These are phyloP conservation scores for Cotesia congregata DNA, from an alignment of 2,888 invertebrate genomes.

Conservation along the genomic window DNA sequence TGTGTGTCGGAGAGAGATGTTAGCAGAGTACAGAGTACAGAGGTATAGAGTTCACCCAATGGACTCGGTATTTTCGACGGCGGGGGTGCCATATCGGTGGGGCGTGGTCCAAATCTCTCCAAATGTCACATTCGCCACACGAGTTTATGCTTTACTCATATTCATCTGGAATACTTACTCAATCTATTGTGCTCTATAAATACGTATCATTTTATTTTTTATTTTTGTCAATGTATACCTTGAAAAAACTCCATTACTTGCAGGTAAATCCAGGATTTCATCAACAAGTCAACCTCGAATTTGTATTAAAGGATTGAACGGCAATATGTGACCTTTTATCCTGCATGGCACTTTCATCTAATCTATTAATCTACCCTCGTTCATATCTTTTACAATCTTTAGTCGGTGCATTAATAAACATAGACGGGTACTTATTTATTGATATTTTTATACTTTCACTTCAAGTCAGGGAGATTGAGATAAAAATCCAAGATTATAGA, in stretches of 20 bases:
- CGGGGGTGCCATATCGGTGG: conserved; percentile 66
- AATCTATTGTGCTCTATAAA: neutral
- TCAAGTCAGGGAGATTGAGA: neutral
- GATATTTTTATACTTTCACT: conserved; percentile 1
- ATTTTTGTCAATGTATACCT: neutral
- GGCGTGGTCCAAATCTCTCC: conserved; percentile 70
- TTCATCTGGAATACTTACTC: conserved; percentile 1
- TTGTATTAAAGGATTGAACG: neutral
- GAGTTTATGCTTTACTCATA: conserved; percentile 52
- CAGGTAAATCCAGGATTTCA: conserved; percentile 15
- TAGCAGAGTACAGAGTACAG: conserved; percentile 5
- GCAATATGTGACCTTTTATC: conserved; percentile 46
- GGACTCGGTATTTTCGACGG: conserved; percentile 48
- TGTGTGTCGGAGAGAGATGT: conserved; percentile 38
- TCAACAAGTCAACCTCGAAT: neutral
- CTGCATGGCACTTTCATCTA: conserved; percentile 40
- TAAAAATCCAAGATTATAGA: neutral
- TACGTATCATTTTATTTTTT: neutral
- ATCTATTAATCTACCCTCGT: conserved; percentile 47
- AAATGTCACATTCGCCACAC: conserved; percentile 68
- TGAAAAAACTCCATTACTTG: neutral
- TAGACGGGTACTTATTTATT: conserved; percentile 16
- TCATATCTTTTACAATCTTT: neutral
- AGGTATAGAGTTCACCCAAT: conserved; percentile 35
- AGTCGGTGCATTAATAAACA: conserved; percentile 6